Evolutionary conservation across 2,888 invertebrate genomes (phyloP), one percentile per base, ranked within the genome.

Genomic region (Aleiodes leptofemur): DNA sequence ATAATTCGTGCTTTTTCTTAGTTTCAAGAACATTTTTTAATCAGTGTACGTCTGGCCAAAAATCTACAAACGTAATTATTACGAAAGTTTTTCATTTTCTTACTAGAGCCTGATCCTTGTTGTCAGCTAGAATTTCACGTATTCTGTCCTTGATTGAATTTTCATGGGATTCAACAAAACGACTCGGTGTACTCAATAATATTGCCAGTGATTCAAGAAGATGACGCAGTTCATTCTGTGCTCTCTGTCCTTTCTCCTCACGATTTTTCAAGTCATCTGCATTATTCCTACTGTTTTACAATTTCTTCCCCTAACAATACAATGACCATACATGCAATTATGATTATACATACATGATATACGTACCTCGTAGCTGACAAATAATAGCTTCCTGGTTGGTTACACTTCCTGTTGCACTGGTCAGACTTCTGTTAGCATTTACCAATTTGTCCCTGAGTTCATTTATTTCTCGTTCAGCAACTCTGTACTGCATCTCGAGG

Each of bases 131-230:
- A 59, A 95, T 91, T 88, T 96, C 96, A 16, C 95, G 91, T 72
- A 96, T 92, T 79, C 95, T 92, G 78, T 96, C 96, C 87, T 95
- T 95, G 77, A 96, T 94, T 48, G 95, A 91, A 69, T 92, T 92
- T 87, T 96, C 96, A 74, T 94, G 93, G 0, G 96, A 94, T 84
- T 96, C 96, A 4, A 95, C 94, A 86, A 94, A 95, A 79, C 94
- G 90, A 38, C 93, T 92, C 1, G 95, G 94, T 7, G 94, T 91
- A 86, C 95, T 94, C 31, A 95, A 88, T 53, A 94, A 91, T 74
- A 94, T 93, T 7, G 95, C 94, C 73, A 95, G 87, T 0, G 95
- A 94, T 85, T 95, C 95, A 87, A 95, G 90, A 0, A 93, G 91
- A 84, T 94, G 94, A 8, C 94, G 92, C 81, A 93, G 91, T 82